These are phyloP conservation scores for Listronotus bonariensis DNA, from an alignment of 1,140 invertebrate species.

Conservation along the genomic window DNA sequence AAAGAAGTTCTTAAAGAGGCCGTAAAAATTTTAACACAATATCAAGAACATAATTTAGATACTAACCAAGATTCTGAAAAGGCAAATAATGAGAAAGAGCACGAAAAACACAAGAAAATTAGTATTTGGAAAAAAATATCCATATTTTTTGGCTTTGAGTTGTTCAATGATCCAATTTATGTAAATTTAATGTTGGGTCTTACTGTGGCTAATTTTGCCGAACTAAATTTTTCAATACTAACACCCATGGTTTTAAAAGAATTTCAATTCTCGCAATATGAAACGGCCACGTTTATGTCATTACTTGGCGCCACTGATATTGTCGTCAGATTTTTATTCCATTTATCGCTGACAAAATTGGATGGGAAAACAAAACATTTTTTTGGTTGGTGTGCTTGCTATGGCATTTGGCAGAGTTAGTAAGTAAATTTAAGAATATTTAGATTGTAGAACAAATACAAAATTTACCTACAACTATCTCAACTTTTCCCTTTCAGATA, in stretches of 20 bases:
- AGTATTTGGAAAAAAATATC: conserved; percentile 49
- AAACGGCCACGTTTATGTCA: conserved; percentile 67
- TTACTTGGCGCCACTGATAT: conserved; percentile 63
- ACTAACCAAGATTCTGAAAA: conserved; percentile 12
- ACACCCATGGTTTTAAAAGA: conserved; percentile 70
- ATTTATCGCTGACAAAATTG: conserved; percentile 66
- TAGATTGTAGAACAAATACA: no score
- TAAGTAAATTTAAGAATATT: no score
- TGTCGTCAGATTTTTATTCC: conserved; percentile 64
- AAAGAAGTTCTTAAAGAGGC: conserved; percentile 46
- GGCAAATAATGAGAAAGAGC: conserved; percentile 10
- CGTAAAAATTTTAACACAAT: conserved; percentile 41
- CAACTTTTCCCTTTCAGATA: no score
- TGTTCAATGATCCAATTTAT: conserved; percentile 63
- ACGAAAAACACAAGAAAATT: conserved; percentile 23
- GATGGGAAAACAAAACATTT: conserved; percentile 71
- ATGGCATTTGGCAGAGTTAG: conserved; percentile 68
- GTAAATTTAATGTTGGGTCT: conserved; percentile 71
- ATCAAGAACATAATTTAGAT: conserved; percentile 32
- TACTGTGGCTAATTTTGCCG: conserved; percentile 68
- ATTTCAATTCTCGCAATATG: conserved; percentile 58
- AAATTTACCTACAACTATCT: no score
- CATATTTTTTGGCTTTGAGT: conserved; percentile 60
- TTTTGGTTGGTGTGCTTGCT: conserved; percentile 66
- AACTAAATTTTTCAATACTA: conserved; percentile 70